Conservation (phyloP, 2,113 vertebrate genomes). For the Xerus inauris region DNA sequence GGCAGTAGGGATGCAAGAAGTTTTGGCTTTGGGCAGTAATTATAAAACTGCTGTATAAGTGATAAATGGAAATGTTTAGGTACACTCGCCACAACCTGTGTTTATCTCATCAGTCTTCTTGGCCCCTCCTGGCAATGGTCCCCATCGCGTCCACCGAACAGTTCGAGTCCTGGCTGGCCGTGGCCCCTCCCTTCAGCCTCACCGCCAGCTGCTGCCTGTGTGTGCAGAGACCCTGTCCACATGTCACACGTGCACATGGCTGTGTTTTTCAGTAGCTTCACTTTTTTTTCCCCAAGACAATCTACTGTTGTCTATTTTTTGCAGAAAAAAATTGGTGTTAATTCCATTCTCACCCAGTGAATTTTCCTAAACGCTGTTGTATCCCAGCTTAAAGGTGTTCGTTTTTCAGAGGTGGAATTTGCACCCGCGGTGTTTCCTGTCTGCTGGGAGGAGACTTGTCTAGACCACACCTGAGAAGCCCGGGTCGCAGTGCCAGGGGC, state of each 20-base stretch:
- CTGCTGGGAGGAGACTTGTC: too few species aligned
- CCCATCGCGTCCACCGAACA: not conserved
- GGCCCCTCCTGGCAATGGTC: fast-evolving
- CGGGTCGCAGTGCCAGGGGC: fast-evolving
- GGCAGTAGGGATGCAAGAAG: not conserved
- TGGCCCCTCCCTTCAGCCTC: too few species aligned
- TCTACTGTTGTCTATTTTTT: not conserved
- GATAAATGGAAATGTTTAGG: too few species aligned
- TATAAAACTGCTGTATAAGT: not conserved
- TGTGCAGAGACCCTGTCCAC: too few species aligned
- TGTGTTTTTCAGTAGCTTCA: not conserved
- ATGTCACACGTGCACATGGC: too few species aligned
- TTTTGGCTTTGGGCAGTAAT: not conserved
- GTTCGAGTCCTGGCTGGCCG: not conserved
- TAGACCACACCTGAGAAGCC: fast-evolving
- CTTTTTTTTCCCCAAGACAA: not conserved
- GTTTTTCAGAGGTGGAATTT: fast-evolving
- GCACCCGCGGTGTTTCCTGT: fast-evolving
- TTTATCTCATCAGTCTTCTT: too few species aligned
- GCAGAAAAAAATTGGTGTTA: not conserved
- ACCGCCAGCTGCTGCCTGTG: too few species aligned
- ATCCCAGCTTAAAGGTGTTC: not conserved
- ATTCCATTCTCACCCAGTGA: not conserved
- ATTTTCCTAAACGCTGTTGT: not conserved
- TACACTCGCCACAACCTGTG: fast-evolving